Conservation (phyloP, 2,888 invertebrate genomes). For the Merodon equestris region DNA sequence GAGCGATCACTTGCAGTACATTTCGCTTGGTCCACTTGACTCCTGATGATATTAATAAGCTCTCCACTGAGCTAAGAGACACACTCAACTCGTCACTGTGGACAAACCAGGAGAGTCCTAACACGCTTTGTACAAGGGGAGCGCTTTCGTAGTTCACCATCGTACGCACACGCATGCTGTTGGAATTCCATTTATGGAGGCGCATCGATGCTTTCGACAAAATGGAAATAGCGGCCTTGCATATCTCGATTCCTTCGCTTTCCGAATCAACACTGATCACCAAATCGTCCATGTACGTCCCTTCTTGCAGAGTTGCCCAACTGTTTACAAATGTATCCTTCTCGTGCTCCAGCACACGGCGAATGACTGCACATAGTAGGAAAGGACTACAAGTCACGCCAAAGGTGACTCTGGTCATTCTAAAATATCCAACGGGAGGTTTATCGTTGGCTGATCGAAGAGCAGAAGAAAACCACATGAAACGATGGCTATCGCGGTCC, state of each 20-base stretch:
- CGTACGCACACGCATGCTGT: too few relatives aligned
- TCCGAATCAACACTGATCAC: not conserved
- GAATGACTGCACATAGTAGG: slow-evolving; percentile 14
- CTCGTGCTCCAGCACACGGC: too few relatives aligned
- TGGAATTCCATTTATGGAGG: not conserved
- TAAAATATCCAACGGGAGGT: too few relatives aligned
- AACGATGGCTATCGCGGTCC: slow-evolving; percentile 29
- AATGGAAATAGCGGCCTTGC: not conserved
- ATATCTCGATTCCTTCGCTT: too few relatives aligned
- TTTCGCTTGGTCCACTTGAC: slow-evolving; percentile 7
- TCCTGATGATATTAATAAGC: too few relatives aligned
- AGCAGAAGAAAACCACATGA: slow-evolving; percentile 10
- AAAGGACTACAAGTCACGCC: slow-evolving; percentile 30
- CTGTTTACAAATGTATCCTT: too few relatives aligned
- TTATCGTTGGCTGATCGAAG: too few relatives aligned
- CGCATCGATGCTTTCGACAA: not conserved
- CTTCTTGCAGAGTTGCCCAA: too few relatives aligned
- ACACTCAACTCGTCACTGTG: slow-evolving; percentile 5
- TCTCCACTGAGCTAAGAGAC: not conserved
- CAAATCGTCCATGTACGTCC: slow-evolving; percentile 30
- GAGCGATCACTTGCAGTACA: not conserved
- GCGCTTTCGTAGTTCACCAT: too few relatives aligned
- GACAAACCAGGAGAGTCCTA: not conserved
- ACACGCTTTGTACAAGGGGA: too few relatives aligned
- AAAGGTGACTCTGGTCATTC: slow-evolving; percentile 29